Base-by-base conservation (phyloP, 2,888 invertebrate genomes). In the Toxonevra muliebris region DNA sequence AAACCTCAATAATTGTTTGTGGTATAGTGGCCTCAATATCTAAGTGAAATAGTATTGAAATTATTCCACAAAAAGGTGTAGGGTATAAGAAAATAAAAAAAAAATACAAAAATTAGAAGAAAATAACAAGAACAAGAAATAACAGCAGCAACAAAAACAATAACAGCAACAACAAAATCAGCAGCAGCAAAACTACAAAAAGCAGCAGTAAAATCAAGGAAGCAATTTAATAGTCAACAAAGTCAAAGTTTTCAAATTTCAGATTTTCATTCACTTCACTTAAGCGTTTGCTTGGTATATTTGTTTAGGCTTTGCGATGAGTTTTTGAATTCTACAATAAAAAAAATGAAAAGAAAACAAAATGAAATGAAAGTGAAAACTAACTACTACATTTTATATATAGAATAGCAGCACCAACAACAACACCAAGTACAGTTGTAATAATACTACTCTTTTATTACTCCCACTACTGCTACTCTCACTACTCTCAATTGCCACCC, bases 211-310 rank as follows among this genome's bases (percentile, higher is more conserved):
- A 15, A 48, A 2, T n/a, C 15, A 15, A 19, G 53, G 15, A 10
- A 53, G 17, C 53, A 53, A 53, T 53, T 53, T 53, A 8, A 17
- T 53, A 53, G 19, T 53, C 53, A 53, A 17, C 53, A 54, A 54
- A 54, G 54, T 54, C 17, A 54, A 54, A 54, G 54, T 54, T 54
- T 54, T 54, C 54, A 54, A 54, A 54, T 54, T 54, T 54, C 54
- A n/a, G 54, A 54, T 54, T 54, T 54, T 54, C 54, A 54, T 54
- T 54, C 54, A 54, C 54, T 54, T 54, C 54, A 54, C 20, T 54
- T 54, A 12, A n/a, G 48, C 20, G 54, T 12, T 54, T 13, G 30
- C 30, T 30, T 13, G 30, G 3, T 30, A 15, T 48, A 48, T 48
- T 48, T 48, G 50, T 48, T 48, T 48, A 48, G 50, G 8, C 50